These are phyloP conservation scores for Paedocypris micromegethes DNA, from an alignment of 2,797 vertebrate species.

Conservation along the genomic window DNA sequence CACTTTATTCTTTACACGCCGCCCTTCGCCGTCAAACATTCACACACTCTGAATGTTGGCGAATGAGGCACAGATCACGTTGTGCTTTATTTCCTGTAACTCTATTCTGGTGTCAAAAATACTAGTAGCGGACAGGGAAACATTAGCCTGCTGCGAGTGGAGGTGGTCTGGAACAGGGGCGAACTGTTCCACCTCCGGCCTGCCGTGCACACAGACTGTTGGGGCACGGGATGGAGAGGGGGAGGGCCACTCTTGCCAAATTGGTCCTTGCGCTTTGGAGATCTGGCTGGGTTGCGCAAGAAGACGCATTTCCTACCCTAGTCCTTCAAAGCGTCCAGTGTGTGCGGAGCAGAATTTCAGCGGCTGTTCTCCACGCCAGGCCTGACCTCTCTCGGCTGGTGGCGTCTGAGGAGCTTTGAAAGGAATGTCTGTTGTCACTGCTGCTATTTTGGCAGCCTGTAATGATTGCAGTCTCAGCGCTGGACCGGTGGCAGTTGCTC, in stretches of 20 bases:
- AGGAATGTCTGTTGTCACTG: slow-evolving; percentile 75
- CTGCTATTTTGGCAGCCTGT: slow-evolving; percentile 72
- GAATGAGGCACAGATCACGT: slow-evolving; percentile 75
- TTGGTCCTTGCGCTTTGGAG: slow-evolving; percentile 62
- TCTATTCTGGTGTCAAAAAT: slow-evolving; percentile 91
- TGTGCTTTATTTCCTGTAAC: slow-evolving; percentile 94
- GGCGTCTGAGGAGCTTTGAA: slow-evolving; percentile 62
- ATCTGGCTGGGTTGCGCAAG: slow-evolving; percentile 50
- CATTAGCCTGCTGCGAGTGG: slow-evolving; percentile 56
- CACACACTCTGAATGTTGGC: slow-evolving; percentile 67
- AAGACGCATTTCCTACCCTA: slow-evolving; percentile 40
- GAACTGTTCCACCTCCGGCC: slow-evolving; percentile 61
- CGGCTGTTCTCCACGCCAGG: slow-evolving; percentile 63
- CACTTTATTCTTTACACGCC: too few species aligned
- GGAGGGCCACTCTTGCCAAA: slow-evolving; percentile 42
- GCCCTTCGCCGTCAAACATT: too few species aligned
- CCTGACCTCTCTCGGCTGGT: slow-evolving; percentile 67
- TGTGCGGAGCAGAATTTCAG: slow-evolving; percentile 65
- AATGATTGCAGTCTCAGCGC: slow-evolving; percentile 74
- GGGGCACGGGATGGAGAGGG: slow-evolving; percentile 37
- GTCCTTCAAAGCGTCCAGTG: slow-evolving; percentile 64
- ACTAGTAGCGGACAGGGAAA: slow-evolving; percentile 82
- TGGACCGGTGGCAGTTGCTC: slow-evolving; percentile 72
- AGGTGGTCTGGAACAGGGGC: slow-evolving; percentile 66
- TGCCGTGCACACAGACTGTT: slow-evolving; percentile 61